phyloP scores from a whole-genome alignment of 1,140 invertebrate species.

The Lepidostoma basale region DNA sequence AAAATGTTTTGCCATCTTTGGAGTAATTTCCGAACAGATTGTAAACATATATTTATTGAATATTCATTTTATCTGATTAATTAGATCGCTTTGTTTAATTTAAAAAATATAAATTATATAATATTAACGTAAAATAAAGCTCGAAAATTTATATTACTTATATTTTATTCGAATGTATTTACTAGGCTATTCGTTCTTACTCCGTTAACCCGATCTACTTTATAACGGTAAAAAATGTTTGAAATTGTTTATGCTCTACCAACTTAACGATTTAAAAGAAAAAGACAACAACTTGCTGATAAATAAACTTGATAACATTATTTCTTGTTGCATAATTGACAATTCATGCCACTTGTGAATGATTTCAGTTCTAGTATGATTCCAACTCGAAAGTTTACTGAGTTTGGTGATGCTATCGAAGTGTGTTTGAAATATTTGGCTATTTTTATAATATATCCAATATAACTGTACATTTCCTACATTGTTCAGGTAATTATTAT shows the following conservation, averaged over 20 bases:
- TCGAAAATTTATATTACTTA: too few relatives aligned
- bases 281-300: background rate
- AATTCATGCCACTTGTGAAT: slow-evolving; percentile 17
- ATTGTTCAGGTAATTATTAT: background rate
- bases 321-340: slow-evolving; percentile 24
- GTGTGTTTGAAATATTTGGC: background rate
- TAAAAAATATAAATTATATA: too few relatives aligned
- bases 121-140: too few relatives aligned
- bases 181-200: too few relatives aligned
- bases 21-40: too few relatives aligned
- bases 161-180: too few relatives aligned
- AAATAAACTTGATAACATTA: slow-evolving; percentile 18
- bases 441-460: background rate
- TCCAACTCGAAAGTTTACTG: background rate
- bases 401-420: background rate
- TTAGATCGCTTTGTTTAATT: too few relatives aligned
- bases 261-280: background rate
- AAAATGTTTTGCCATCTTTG: too few relatives aligned
- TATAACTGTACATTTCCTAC: background rate
- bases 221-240: background rate
- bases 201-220: too few relatives aligned
- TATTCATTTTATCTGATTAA: too few relatives aligned
- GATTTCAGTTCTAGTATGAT: slow-evolving; percentile 21
- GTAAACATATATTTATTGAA: too few relatives aligned
- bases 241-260: slow-evolving; percentile 7